Conservation (phyloP, 2,797 vertebrate genomes). For the Coregonus sp. region DNA sequence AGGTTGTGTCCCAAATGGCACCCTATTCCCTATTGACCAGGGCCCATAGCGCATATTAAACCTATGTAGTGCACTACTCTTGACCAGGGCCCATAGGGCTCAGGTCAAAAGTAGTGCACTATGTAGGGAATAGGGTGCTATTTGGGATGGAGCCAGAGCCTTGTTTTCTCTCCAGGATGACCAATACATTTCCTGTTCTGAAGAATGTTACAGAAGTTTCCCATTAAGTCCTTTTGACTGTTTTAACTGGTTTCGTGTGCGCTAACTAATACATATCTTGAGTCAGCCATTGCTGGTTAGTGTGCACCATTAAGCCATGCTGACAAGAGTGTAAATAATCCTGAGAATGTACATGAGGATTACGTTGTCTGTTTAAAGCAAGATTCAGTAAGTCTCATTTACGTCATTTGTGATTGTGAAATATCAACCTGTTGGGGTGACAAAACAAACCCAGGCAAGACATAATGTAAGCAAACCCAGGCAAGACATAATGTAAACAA, state of each 20-base stretch:
- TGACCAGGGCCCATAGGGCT: background rate
- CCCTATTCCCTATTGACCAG: background rate
- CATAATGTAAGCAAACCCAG: no score
- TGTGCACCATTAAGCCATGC: background rate
- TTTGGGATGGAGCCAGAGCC: slow-evolving; percentile 6
- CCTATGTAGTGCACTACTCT: no score
- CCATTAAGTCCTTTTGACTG: background rate
- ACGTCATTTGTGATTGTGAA: no score
- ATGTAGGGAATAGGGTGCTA: background rate
- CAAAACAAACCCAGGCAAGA: no score
- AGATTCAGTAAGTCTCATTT: no score
- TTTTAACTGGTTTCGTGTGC: background rate
- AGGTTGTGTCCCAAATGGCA: background rate
- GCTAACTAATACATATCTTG: background rate
- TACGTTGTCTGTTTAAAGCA: background rate
- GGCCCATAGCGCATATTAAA: no score
- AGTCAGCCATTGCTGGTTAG: background rate
- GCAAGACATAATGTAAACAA: no score
- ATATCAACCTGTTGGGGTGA: no score
- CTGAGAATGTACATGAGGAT: background rate
- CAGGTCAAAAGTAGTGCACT: background rate
- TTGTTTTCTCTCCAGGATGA: slow-evolving; percentile 45
- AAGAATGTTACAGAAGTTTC: background rate
- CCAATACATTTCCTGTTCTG: slow-evolving; percentile 30
- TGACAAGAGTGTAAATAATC: background rate